These are phyloP conservation scores for Pampusana beccarii DNA, from an alignment of 2,113 vertebrate species.

Conservation along the genomic window DNA sequence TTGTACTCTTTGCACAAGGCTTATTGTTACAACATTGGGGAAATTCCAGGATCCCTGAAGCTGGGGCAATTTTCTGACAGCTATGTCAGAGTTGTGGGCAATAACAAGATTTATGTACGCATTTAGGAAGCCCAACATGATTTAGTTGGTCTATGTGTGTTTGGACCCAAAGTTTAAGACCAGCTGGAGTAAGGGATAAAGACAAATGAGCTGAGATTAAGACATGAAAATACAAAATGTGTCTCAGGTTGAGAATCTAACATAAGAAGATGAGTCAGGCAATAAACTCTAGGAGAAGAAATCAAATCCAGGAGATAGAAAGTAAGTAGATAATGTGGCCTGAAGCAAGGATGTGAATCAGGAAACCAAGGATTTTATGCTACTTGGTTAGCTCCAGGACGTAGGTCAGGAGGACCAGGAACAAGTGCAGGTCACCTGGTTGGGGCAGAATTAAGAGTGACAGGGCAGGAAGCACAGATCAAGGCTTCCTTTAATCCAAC, in stretches of 20 bases:
- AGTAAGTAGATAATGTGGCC: neutral
- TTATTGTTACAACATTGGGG: neutral
- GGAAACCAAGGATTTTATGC: neutral
- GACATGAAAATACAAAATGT: neutral
- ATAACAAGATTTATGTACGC: neutral
- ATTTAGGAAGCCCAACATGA: neutral
- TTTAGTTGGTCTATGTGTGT: neutral
- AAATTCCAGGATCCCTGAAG: neutral
- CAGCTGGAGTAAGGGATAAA: neutral
- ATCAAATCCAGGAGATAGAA: neutral
- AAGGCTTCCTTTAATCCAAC: neutral
- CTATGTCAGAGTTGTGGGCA: rapidly evolving
- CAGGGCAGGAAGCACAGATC: neutral
- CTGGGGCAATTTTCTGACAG: neutral
- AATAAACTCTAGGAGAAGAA: neutral
- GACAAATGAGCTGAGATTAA: neutral
- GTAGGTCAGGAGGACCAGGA: neutral
- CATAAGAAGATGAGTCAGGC: neutral
- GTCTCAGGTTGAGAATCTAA: neutral
- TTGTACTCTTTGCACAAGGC: neutral
- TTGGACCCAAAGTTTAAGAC: neutral
- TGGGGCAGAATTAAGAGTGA: neutral
- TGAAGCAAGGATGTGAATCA: neutral
- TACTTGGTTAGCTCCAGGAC: neutral
- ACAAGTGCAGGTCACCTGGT: neutral